Conservation (phyloP, 2,888 invertebrate genomes). For the Eledona agricola region DNA sequence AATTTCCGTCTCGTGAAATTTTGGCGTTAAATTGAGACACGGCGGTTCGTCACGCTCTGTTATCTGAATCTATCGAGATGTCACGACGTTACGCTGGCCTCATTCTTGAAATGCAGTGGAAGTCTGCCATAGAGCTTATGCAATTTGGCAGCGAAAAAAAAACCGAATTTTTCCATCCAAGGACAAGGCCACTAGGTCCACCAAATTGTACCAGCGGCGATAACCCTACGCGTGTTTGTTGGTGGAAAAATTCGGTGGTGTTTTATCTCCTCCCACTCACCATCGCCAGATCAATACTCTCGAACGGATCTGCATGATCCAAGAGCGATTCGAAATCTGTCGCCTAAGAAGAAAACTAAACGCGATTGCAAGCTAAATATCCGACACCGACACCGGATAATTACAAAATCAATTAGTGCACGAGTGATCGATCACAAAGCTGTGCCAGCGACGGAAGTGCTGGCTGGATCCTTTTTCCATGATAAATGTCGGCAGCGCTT, state of each 20-base stretch:
- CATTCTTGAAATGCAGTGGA: slow-evolving; percentile 24
- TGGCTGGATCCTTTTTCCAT: slow-evolving; percentile 27
- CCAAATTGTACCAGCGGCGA: too few species aligned
- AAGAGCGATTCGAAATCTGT: too few species aligned
- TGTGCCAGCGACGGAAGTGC: slow-evolving; percentile 17
- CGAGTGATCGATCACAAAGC: slow-evolving; percentile 30
- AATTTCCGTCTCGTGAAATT: slow-evolving; percentile 34
- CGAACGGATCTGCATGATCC: too few species aligned
- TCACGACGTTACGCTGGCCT: slow-evolving; percentile 8
- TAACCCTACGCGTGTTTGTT: too few species aligned
- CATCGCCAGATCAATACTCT: too few species aligned
- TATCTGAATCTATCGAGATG: slow-evolving; percentile 20
- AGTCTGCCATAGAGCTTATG: slow-evolving; percentile 6
- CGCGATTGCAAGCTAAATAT: too few species aligned
- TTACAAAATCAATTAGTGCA: slow-evolving; percentile 14
- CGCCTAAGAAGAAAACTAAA: too few species aligned
- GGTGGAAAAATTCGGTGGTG: too few species aligned
- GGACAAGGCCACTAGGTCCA: too few species aligned
- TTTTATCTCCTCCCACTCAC: too few species aligned
- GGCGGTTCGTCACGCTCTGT: slow-evolving; percentile 31
- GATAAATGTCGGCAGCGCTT: slow-evolving; percentile 31
- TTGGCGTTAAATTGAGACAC: slow-evolving; percentile 37
- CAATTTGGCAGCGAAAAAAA: slow-evolving; percentile 17
- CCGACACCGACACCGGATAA: too few species aligned
- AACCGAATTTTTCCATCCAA: too few species aligned